A percentile compares a stretch with the other conserved stretches of the same genome.
These are phyloP conservation scores for Cotesia congregata DNA, from an alignment of 2,888 invertebrate genomes.

Conservation along the genomic window DNA sequence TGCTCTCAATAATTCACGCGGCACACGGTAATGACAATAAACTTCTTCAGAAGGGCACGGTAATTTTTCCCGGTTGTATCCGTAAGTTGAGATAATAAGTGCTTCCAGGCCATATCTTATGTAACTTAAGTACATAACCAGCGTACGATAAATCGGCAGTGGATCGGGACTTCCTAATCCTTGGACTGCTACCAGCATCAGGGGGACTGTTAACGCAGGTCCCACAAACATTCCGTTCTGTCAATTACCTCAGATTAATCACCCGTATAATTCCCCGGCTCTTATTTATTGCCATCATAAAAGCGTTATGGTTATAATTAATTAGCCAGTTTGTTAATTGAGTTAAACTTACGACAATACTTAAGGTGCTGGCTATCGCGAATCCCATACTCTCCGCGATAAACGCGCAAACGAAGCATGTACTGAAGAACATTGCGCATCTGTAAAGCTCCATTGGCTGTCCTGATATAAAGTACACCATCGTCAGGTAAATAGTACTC, in stretches of 20 bases:
- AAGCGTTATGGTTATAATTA: background rate
- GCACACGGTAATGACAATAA: slow-evolving; percentile 83
- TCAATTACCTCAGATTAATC: slow-evolving; percentile 41
- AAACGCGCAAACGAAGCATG: slow-evolving; percentile 80
- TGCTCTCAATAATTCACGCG: slow-evolving; percentile 80
- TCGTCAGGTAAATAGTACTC: slow-evolving; percentile 77
- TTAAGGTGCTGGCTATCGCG: slow-evolving; percentile 81
- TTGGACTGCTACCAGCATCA: slow-evolving; percentile 89
- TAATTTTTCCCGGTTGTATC: slow-evolving; percentile 80
- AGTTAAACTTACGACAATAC: slow-evolving; percentile 78
- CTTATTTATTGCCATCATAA: slow-evolving; percentile 4
- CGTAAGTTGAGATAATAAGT: slow-evolving; percentile 84
- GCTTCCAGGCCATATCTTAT: slow-evolving; percentile 87
- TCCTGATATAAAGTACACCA: slow-evolving; percentile 82
- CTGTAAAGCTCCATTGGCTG: slow-evolving; percentile 82
- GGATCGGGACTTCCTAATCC: slow-evolving; percentile 84
- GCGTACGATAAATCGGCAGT: slow-evolving; percentile 80
- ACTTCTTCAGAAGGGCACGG: slow-evolving; percentile 80
- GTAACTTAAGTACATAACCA: slow-evolving; percentile 87
- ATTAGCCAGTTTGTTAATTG: slow-evolving; percentile 3
- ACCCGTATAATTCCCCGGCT: background rate
- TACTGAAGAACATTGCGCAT: slow-evolving; percentile 78
- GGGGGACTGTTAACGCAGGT: slow-evolving; percentile 87
- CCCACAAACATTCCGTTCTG: slow-evolving; percentile 93
- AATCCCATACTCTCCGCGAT: slow-evolving; percentile 86